Conservation (phyloP, 2,888 invertebrate genomes). For the Protodeltote pygarga region DNA sequence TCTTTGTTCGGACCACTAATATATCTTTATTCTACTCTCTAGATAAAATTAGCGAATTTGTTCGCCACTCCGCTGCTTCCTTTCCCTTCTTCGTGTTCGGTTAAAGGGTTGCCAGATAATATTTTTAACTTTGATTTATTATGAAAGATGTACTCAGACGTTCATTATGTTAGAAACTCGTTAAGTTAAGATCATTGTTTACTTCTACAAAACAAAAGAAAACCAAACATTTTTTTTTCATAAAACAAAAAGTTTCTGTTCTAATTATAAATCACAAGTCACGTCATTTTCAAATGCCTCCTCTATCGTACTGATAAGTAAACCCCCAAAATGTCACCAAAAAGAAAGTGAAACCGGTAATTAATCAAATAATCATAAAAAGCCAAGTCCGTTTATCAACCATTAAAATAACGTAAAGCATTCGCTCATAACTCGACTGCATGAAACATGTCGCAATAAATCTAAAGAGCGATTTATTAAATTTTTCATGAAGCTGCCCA, state of each 20-base stretch:
- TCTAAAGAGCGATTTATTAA: conserved; percentile 78
- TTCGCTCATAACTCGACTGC: conserved; percentile 46
- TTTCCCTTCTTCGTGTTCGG: conserved; percentile 60
- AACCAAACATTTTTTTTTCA: too few relatives aligned
- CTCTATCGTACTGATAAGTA: conserved; percentile 11
- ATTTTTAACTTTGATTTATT: conserved; percentile 71
- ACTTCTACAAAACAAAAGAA: too few relatives aligned
- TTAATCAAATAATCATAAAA: conserved; percentile 26
- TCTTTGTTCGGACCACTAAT: conserved; percentile 83
- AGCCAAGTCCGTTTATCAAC: conserved; percentile 26
- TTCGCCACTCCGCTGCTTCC: conserved; percentile 59
- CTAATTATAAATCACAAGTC: too few relatives aligned
- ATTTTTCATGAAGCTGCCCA: conserved; percentile 79
- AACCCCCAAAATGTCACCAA: conserved; percentile 2
- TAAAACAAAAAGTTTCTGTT: too few relatives aligned
- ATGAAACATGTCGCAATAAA: conserved; percentile 65
- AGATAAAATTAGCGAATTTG: conserved; percentile 84
- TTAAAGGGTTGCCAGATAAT: conserved; percentile 74
- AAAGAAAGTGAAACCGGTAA: conserved; percentile 23
- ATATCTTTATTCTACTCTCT: conserved; percentile 82
- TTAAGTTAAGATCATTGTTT: too few relatives aligned
- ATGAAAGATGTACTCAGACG: conserved; percentile 47
- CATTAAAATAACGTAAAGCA: conserved; percentile 48
- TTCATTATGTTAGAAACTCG: conserved; percentile 28
- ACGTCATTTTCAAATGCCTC: not conserved